A percentile compares a stretch with the other conserved stretches of the same genome.
Conservation (phyloP, 2,113 vertebrate genomes). For the Leucosticte australis region DNA sequence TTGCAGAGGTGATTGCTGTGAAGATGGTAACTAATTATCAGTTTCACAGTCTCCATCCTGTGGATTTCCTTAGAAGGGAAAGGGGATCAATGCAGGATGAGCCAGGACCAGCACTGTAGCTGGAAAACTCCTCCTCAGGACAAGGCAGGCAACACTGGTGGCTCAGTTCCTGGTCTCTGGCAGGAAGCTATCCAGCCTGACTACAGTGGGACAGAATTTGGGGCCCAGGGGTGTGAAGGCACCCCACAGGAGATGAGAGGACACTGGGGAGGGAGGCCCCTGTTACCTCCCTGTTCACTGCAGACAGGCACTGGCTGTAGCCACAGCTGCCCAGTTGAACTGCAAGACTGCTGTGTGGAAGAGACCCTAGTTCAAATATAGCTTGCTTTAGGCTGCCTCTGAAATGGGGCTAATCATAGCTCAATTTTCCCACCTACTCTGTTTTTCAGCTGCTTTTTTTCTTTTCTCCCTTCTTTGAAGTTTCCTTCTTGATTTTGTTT, state of each 20-base stretch:
- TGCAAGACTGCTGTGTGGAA: neutral
- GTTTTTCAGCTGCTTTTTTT: neutral
- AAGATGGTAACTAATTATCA: neutral
- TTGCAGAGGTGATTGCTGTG: neutral
- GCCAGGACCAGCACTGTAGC: fast-evolving
- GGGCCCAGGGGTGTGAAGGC: neutral
- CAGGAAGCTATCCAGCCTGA: neutral
- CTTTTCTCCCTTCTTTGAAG: neutral
- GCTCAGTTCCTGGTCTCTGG: neutral
- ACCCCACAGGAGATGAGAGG: neutral
- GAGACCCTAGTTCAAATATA: fast-evolving
- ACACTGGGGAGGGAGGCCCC: neutral
- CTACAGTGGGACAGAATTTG: neutral
- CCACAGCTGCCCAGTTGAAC: neutral
- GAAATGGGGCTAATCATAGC: neutral
- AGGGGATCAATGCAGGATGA: fast-evolving
- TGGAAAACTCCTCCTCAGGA: neutral
- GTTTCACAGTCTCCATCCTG: neutral
- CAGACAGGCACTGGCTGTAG: neutral
- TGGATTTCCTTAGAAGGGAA: neutral
- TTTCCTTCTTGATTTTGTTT: neutral
- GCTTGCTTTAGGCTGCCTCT: neutral
- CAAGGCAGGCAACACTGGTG: neutral
- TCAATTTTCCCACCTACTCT: neutral
- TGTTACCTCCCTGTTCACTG: neutral